Evolutionary conservation across 1,140 invertebrate species (phyloP).

Genomic region (Monochamus saltuarius): DNA sequence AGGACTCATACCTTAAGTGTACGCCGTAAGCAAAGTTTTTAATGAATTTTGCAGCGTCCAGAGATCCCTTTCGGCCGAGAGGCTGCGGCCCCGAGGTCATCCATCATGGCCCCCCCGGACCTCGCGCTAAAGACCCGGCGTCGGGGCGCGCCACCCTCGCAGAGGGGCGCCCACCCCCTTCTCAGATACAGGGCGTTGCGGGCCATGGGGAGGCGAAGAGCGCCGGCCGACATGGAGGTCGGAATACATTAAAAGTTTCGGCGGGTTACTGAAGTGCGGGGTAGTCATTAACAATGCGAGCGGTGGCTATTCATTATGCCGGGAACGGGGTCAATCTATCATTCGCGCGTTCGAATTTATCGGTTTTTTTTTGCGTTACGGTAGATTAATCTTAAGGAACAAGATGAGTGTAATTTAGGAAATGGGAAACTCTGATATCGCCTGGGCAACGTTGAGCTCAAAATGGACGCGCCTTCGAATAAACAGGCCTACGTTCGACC

Average conservation of each 20-base stretch:
- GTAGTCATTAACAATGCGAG: conserved; percentile 33
- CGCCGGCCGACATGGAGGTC: conserved; percentile 29
- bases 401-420: too few relatives aligned
- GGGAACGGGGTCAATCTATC: conserved; percentile 42
- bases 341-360: background rate
- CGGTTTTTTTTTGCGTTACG: too few relatives aligned
- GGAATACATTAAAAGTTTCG: conserved; percentile 45
- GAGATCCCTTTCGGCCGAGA: conserved; percentile 22
- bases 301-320: conserved; percentile 31
- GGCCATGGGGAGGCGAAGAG: conserved; percentile 12
- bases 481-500: too few relatives aligned
- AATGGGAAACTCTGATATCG: too few relatives aligned
- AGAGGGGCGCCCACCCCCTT: conserved; percentile 37
- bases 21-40: conserved; percentile 38
- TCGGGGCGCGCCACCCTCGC: conserved; percentile 23
- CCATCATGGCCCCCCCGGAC: conserved; percentile 44
- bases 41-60: conserved; percentile 38
- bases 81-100: conserved; percentile 45
- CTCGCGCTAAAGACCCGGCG: conserved; percentile 33
- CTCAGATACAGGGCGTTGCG: conserved; percentile 27
- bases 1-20: conserved; percentile 41
- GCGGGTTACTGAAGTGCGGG: conserved; percentile 30
- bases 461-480: too few relatives aligned
- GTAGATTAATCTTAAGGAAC: too few relatives aligned
- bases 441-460: too few relatives aligned